These are phyloP conservation scores for Phymatocera aterrima DNA, from an alignment of 2,888 invertebrate genomes.

Conservation along the genomic window DNA sequence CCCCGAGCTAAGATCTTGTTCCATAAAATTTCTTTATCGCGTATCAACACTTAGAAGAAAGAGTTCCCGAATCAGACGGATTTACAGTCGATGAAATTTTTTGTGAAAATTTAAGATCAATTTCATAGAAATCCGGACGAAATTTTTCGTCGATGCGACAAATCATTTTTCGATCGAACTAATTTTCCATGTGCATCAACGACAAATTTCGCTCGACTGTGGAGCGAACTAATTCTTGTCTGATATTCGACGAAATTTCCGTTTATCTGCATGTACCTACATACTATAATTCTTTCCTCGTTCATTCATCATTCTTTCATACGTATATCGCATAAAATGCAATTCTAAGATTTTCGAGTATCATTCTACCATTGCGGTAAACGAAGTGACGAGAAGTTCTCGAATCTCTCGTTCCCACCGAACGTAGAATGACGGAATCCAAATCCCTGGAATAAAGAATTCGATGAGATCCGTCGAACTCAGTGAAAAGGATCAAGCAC, in stretches of 20 bases:
- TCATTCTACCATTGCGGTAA: background rate
- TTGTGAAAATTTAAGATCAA: background rate
- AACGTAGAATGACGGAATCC: background rate
- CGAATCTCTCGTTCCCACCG: background rate
- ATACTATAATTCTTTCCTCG: too few relatives aligned
- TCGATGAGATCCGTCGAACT: background rate
- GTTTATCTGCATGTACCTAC: too few relatives aligned
- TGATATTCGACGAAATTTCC: too few relatives aligned
- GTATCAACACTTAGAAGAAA: too few relatives aligned
- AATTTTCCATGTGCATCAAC: too few relatives aligned
- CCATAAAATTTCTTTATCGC: too few relatives aligned
- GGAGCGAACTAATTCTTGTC: too few relatives aligned
- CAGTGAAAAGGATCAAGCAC: background rate
- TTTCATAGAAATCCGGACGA: background rate
- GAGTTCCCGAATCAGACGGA: too few relatives aligned
- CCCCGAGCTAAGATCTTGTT: background rate
- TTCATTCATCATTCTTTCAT: too few relatives aligned
- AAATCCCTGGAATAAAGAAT: background rate
- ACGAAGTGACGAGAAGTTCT: background rate
- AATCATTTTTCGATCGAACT: background rate
- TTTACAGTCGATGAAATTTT: too few relatives aligned
- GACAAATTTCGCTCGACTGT: too few relatives aligned
- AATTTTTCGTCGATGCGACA: background rate
- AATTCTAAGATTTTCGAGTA: background rate
- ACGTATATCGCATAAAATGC: too few relatives aligned